These are phyloP conservation scores for Amblyornis subalaris DNA, from an alignment of 2,113 vertebrate species.

Conservation along the genomic window DNA sequence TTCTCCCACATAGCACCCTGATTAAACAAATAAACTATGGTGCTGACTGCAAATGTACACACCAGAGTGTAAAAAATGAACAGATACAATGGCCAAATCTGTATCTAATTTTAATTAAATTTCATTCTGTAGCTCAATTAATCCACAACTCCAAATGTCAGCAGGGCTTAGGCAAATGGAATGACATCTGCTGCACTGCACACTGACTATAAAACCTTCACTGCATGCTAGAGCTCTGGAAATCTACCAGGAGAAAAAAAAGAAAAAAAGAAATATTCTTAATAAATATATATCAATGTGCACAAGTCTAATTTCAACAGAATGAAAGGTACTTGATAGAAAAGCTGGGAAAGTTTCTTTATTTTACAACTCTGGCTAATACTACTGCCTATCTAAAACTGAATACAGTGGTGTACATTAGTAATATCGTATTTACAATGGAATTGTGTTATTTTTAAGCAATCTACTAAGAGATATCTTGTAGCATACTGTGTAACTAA, in stretches of 20 bases:
- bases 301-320: slow-evolving; percentile 54
- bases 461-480: not conserved
- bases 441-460: not conserved
- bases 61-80: slow-evolving; percentile 73
- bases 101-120: slow-evolving; percentile 95
- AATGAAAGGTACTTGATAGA: slow-evolving; percentile 29
- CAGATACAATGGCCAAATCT: slow-evolving; percentile 83
- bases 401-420: not conserved
- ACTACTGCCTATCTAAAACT: not conserved
- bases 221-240: slow-evolving; percentile 75
- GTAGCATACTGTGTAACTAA: not conserved
- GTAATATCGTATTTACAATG: not conserved
- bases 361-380: not conserved
- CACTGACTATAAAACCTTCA: slow-evolving; percentile 85
- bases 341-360: slow-evolving; percentile 9
- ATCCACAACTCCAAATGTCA: slow-evolving; percentile 96
- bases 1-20: slow-evolving; percentile 75
- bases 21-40: slow-evolving; percentile 85
- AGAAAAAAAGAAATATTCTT: slow-evolving; percentile 64
- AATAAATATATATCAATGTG: slow-evolving; percentile 60
- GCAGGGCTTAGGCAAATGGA: slow-evolving; percentile 96
- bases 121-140: slow-evolving; percentile 90
- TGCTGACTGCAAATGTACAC: slow-evolving; percentile 76
- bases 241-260: slow-evolving; percentile 60
- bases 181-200: slow-evolving; percentile 92